Evolutionary conservation across 1,140 invertebrate genomes (phyloP).

Genomic region (Harlomillsia oculata): DNA sequence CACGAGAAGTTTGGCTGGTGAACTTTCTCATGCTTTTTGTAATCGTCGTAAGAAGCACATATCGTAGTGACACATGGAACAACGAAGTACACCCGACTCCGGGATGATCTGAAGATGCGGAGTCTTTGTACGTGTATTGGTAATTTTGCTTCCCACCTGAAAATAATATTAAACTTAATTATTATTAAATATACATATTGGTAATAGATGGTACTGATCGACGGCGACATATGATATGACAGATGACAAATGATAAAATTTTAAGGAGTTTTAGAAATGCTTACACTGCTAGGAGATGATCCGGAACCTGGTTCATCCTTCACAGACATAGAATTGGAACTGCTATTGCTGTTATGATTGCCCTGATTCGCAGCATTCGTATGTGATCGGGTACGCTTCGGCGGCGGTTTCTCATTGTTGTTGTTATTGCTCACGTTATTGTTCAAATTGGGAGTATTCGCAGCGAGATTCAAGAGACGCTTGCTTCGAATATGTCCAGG

Average conservation of each 20-base stretch:
- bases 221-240: too few relatives aligned
- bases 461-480: constrained; percentile 2
- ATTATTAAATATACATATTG: too few relatives aligned
- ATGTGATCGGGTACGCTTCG: constrained; percentile 27
- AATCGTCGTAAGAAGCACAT: constrained; percentile 35
- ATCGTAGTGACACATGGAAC: constrained; percentile 37
- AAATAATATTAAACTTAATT: too few relatives aligned
- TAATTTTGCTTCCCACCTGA: constrained; percentile 36
- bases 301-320: too few relatives aligned
- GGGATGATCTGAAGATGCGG: constrained; percentile 36
- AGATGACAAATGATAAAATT: too few relatives aligned
- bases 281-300: too few relatives aligned
- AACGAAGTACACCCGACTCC: constrained; percentile 30
- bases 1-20: constrained; percentile 36
- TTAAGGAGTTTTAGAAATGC: too few relatives aligned
- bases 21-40: constrained; percentile 37
- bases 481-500: constrained; percentile 7
- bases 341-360: constrained; percentile 19
- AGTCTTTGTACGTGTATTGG: constrained; percentile 36
- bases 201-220: too few relatives aligned
- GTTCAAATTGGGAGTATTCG: constrained; percentile 13
- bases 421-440: constrained; percentile 23
- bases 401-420: constrained; percentile 29
- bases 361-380: constrained; percentile 27
- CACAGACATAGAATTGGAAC: constrained; percentile 5